Evolutionary conservation across 2,888 invertebrate genomes (phyloP).

Genomic region (Tribolium freemani): DNA sequence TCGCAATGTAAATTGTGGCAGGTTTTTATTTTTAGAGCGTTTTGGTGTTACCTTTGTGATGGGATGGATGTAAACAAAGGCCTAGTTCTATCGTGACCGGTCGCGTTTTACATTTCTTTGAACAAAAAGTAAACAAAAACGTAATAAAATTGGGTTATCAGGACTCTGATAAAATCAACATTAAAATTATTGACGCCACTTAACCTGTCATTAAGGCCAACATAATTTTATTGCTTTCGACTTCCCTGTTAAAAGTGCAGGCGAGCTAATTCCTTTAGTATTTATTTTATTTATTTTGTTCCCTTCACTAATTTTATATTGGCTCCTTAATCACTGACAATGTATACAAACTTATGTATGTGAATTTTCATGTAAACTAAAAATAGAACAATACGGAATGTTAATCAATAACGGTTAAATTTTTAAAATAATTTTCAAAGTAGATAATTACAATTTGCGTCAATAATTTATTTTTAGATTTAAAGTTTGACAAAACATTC

Average conservation of each 20-base stretch:
- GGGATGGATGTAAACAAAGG: neutral
- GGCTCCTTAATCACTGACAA: too few relatives aligned
- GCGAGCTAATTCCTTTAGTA: too few relatives aligned
- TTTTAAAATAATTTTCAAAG: neutral
- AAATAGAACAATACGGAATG: neutral
- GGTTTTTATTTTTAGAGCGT: neutral
- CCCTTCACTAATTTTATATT: neutral
- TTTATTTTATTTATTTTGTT: neutral
- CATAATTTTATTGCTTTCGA: neutral
- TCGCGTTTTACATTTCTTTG: neutral
- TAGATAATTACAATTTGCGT: too few relatives aligned
- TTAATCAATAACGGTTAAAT: neutral
- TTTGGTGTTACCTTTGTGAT: neutral
- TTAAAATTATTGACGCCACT: neutral
- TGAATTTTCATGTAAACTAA: neutral
- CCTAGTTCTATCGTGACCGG: neutral
- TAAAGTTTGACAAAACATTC: too few relatives aligned
- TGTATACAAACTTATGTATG: too few relatives aligned
- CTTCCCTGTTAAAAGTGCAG: too few relatives aligned
- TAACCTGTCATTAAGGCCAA: neutral
- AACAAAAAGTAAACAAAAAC: neutral
- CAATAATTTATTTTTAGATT: too few relatives aligned
- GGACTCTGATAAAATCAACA: neutral
- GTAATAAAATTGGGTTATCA: neutral
- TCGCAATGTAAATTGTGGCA: neutral